Base-by-base conservation (phyloP, 37 sponge, comb jelly and placozoan species). In the Amphimedon queenslandica region DNA sequence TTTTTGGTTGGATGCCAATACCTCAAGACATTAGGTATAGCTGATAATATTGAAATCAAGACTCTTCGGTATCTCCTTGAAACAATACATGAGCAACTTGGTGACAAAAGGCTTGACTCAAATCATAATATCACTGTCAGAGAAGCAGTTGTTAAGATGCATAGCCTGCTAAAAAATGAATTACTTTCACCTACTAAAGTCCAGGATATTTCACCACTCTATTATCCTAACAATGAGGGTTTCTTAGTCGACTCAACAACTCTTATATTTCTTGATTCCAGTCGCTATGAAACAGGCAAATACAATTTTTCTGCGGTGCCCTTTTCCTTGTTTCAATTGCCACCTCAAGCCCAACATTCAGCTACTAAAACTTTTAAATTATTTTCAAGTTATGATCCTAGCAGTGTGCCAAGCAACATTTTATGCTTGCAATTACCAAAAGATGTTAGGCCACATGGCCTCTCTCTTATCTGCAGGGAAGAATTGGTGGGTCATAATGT, bases 41-140 rank as follows among this genome's bases (percentile, higher is more conserved):
- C n/a, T n/a, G n/a, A n/a, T 39, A 43, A 3, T 0, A 39, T 84
- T 13, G 56, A 55, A 1, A 36, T 77, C 2, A 21, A 39, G 3
- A 76, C 75, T 31, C 27, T 75, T 21, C 76, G 57, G 30, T 38
- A 66, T 30, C 64, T 82, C 5, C 42, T 82, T 13, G 53, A 82
- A 20, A 34, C 38, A 29, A 69, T 69, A 42, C 58, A 64, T 43
- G 32, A 57, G 3, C 70, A 63, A 0, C 33, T 41, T 28, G 43
- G 75, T 23, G 27, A 18, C 1, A 29, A 34, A 21, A 1, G 0
- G 25, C n/a, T 82, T 4, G 76, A 82, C 42, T 6, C 29, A 28
- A 82, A 82, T 61, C 74, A 75, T 60, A 57, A 63, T 30, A 20
- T 20, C 40, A 27, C n/a, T 40, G 71, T 82, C 10, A 29, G 42